Evolutionary conservation across 2,113 vertebrate genomes (phyloP).

Genomic region (Eurystomus gularis): DNA sequence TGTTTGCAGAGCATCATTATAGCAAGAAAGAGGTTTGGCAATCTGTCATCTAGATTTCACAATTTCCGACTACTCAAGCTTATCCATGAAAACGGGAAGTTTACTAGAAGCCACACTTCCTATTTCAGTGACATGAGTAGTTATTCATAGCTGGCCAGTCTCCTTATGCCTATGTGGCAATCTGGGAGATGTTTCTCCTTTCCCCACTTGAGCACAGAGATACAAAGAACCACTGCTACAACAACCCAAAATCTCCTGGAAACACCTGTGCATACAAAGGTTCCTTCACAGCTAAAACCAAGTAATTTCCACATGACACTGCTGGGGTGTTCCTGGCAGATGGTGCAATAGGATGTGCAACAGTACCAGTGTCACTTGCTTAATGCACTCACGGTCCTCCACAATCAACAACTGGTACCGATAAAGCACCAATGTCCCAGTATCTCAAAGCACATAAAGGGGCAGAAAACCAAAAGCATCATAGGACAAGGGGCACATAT

Average conservation of each 20-base stretch:
- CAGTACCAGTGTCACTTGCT: neutral
- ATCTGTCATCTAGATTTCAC: slow-evolving; percentile 20
- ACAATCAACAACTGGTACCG: neutral
- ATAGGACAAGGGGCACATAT: neutral
- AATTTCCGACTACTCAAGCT: neutral
- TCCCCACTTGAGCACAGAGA: neutral
- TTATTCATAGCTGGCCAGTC: neutral
- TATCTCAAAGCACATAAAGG: neutral
- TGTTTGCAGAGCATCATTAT: neutral
- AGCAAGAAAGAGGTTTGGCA: neutral
- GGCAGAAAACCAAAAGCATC: neutral
- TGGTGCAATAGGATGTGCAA: neutral
- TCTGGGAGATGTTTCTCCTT: neutral
- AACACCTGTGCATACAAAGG: neutral
- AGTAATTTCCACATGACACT: neutral
- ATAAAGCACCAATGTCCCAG: neutral
- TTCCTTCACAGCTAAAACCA: neutral
- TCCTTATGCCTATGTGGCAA: neutral
- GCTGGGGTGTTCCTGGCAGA: neutral
- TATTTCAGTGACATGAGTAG: neutral
- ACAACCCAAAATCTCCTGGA: neutral
- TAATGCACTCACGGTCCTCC: neutral
- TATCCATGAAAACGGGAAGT: neutral
- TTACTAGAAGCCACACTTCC: neutral
- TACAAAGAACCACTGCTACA: neutral